Evolutionary conservation across 2,888 invertebrate species (phyloP).

Genomic region (Callinectes sapidus): DNA sequence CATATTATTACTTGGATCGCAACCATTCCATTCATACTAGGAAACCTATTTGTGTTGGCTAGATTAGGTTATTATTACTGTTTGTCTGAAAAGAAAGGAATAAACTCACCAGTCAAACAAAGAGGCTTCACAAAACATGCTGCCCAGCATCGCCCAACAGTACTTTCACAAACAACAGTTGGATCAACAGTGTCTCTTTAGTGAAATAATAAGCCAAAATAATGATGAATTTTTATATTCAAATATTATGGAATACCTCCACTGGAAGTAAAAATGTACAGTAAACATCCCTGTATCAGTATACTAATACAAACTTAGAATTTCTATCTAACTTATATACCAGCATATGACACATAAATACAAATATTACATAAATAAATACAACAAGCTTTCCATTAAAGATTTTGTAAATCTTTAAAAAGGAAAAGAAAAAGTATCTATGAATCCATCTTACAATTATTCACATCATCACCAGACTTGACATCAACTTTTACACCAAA

Average conservation of each 20-base stretch:
- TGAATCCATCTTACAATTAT: not conserved
- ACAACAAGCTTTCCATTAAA: conserved; percentile 8
- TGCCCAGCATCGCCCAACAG: conserved; percentile 27
- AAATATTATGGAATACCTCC: not conserved
- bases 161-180: conserved; percentile 10
- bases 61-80: not conserved
- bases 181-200: conserved; percentile 13
- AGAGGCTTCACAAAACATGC: not conserved
- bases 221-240: conserved; percentile 5
- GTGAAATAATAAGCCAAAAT: conserved; percentile 31
- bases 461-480: not conserved
- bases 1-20: not conserved
- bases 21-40: not conserved
- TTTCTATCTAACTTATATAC: not conserved
- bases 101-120: not conserved
- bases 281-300: conserved; percentile 19
- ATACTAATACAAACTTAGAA: not conserved
- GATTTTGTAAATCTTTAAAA: not conserved
- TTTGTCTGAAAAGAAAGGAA: not conserved
- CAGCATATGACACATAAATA: not conserved
- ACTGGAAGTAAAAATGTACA: conserved; percentile 12
- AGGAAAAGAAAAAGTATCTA: not conserved
- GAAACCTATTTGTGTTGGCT: not conserved
- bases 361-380: conserved; percentile 24
- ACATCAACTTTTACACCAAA: not conserved